These are phyloP conservation scores for Paedocypris micromegethes DNA, from an alignment of 2,797 vertebrate species.

Conservation along the genomic window DNA sequence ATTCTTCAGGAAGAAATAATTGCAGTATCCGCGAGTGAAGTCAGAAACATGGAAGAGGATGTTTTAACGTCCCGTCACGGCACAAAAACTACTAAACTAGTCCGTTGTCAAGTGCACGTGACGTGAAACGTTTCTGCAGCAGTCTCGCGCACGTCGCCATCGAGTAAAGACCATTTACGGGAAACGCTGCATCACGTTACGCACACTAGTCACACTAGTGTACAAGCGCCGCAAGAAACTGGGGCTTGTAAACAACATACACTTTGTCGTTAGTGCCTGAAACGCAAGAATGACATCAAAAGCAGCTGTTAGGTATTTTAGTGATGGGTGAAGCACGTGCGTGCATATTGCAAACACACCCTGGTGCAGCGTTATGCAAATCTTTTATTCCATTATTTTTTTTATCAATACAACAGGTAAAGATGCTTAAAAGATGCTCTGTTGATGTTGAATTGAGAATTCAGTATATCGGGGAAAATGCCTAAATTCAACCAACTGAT, in stretches of 20 bases:
- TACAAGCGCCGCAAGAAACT: neutral
- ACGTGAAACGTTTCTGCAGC: conserved; percentile 10
- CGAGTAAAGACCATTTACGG: conserved; percentile 43
- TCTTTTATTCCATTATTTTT: conserved; percentile 28
- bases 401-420: conserved; percentile 22
- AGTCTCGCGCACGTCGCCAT: conserved; percentile 40
- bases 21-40: conserved; percentile 30
- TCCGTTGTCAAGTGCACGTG: conserved; percentile 7
- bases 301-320: conserved; percentile 3
- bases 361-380: conserved; percentile 62
- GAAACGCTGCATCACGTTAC: conserved; percentile 44
- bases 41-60: conserved; percentile 20
- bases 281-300: neutral
- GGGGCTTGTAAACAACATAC: neutral
- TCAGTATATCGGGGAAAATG: no score
- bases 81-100: conserved; percentile 11
- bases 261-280: neutral
- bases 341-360: conserved; percentile 28
- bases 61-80: conserved; percentile 17
- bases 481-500: no score
- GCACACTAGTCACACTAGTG: conserved; percentile 20
- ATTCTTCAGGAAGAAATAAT: conserved; percentile 54
- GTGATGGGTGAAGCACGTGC: conserved; percentile 13
- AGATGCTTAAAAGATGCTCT: neutral
- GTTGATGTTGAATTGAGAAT: no score